A percentile compares a stretch with the other conserved stretches of the same genome.
Conservation (phyloP, 2,113 vertebrate genomes). For the Oxygymnocypris stewartii region DNA sequence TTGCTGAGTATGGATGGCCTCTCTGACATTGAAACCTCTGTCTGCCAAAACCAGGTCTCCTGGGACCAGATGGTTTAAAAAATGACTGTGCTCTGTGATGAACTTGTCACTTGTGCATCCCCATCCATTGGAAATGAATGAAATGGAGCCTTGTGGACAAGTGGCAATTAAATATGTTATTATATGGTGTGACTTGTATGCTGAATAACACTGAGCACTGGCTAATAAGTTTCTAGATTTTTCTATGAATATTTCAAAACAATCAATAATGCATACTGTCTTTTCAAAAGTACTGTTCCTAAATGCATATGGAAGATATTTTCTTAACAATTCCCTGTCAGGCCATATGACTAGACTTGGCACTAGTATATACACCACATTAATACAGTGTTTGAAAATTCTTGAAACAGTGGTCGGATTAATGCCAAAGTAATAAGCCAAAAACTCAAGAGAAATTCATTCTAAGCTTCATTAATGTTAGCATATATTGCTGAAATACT, state of each 20-base stretch:
- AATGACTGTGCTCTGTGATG: background rate
- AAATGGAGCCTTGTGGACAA: too few relatives aligned
- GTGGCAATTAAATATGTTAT: too few relatives aligned
- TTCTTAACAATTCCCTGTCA: background rate
- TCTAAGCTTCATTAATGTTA: background rate
- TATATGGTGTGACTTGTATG: too few relatives aligned
- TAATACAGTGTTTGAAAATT: background rate
- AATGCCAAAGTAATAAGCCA: background rate
- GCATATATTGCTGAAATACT: too few relatives aligned
- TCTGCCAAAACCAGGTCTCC: background rate
- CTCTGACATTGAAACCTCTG: background rate
- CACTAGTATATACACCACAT: background rate
- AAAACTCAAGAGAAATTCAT: background rate
- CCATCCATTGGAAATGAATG: too few relatives aligned
- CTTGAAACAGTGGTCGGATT: slow-evolving; percentile 1
- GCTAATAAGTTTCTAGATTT: too few relatives aligned
- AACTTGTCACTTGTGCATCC: background rate
- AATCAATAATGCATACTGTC: too few relatives aligned
- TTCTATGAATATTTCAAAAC: too few relatives aligned
- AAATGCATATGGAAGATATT: too few relatives aligned
- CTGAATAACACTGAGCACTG: too few relatives aligned
- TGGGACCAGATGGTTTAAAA: background rate
- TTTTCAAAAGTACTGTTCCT: too few relatives aligned
- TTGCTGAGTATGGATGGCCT: background rate
- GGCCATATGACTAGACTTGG: background rate